Evolutionary conservation across 2,113 vertebrate species (phyloP).

Genomic region (Macrotus californicus): DNA sequence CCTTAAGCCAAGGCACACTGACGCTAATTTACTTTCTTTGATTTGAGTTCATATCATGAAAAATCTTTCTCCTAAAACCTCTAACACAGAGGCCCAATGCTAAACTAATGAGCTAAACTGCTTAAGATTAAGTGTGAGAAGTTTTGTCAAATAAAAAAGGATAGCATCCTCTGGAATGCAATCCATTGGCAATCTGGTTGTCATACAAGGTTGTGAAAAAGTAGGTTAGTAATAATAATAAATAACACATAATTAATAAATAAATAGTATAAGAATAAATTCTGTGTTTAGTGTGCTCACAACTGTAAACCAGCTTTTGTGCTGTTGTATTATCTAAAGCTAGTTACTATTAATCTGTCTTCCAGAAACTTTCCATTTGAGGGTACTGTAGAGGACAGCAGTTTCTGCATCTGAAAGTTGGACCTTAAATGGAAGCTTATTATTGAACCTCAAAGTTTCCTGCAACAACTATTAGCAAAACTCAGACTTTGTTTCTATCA

Average conservation of each 20-base stretch:
- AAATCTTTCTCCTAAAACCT: neutral
- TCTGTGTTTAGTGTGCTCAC: neutral
- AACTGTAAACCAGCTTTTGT: neutral
- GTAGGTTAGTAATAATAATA: neutral
- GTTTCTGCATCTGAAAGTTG: neutral
- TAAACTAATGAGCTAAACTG: neutral
- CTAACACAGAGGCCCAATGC: neutral
- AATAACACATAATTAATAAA: neutral
- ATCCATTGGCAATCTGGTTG: neutral
- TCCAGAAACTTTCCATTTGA: neutral
- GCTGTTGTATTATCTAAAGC: neutral
- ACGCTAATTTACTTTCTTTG: neutral
- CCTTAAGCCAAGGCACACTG: neutral
- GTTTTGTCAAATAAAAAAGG: neutral
- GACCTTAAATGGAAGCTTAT: neutral
- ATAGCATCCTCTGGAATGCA: neutral
- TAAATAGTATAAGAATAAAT: neutral
- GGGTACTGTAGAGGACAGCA: neutral
- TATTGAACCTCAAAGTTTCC: neutral
- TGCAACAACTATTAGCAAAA: neutral
- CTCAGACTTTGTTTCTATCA: neutral
- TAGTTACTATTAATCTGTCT: neutral
- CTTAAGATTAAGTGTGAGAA: neutral
- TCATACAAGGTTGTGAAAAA: neutral
- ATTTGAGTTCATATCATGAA: neutral